Evolutionary conservation across 2,797 vertebrate species (phyloP).

Genomic region (Oryzias sinensis): DNA sequence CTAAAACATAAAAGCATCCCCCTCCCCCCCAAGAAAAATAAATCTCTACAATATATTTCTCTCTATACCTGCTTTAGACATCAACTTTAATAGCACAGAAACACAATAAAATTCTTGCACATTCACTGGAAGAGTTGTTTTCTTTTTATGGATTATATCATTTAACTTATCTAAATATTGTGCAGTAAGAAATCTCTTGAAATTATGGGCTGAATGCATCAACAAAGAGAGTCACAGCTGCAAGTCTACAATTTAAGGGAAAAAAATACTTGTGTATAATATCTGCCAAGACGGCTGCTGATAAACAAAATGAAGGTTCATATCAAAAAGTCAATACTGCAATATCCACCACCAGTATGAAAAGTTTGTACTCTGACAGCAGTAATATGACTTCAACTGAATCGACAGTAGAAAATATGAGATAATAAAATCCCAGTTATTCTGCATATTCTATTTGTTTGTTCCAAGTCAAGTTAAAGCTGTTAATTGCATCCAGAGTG

Average conservation of each 20-base stretch:
- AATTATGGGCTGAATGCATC: constrained; percentile 5
- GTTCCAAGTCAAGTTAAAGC: not conserved
- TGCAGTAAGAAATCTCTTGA: constrained; percentile 8
- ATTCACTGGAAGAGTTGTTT: constrained; percentile 3
- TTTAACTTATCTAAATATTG: constrained; percentile 17
- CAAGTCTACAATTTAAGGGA: not conserved
- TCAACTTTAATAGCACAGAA: too few species aligned
- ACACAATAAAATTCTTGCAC: too few species aligned
- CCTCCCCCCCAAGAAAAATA: too few species aligned
- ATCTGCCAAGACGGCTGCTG: constrained; percentile 10
- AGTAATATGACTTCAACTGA: constrained; percentile 16
- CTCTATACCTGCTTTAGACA: too few species aligned
- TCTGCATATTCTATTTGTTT: not conserved
- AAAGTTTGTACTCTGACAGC: constrained; percentile 26
- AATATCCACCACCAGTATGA: constrained; percentile 25
- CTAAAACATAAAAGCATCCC: too few species aligned
- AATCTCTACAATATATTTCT: too few species aligned
- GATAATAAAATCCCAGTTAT: not conserved
- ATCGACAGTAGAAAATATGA: constrained; percentile 9
- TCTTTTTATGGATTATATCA: constrained; percentile 1
- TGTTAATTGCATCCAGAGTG: not conserved
- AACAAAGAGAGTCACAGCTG: constrained; percentile 6
- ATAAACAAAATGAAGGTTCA: constrained; percentile 32
- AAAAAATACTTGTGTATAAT: not conserved
- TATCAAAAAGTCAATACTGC: constrained; percentile 42